These are phyloP conservation scores for Oreochromis spilurus DNA, from an alignment of 2,113 vertebrate species.

Conservation along the genomic window DNA sequence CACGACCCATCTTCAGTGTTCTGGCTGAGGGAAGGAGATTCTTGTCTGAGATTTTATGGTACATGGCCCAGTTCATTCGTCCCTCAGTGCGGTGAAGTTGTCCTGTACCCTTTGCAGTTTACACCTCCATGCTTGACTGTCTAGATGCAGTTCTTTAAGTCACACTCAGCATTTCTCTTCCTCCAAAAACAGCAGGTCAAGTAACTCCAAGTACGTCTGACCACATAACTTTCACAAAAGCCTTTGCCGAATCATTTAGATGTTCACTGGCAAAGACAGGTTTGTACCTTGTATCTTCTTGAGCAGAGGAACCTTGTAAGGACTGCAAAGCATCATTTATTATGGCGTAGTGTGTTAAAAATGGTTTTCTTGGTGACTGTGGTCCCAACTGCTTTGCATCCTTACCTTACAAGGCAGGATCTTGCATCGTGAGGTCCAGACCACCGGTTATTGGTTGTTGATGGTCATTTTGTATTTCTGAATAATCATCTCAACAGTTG, in stretches of 20 bases:
- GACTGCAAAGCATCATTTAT: not conserved
- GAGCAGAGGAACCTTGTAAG: rapidly evolving
- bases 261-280: not conserved
- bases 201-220: not conserved
- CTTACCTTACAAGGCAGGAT: not conserved
- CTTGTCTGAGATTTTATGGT: not conserved
- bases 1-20: no score
- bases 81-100: not conserved
- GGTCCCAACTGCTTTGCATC: not conserved
- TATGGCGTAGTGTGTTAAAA: not conserved
- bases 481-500: not conserved
- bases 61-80: not conserved
- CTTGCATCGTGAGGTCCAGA: not conserved
- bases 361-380: not conserved
- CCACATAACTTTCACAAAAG: not conserved
- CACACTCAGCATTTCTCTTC: not conserved
- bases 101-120: not conserved
- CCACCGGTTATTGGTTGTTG: not conserved
- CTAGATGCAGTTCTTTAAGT: not conserved
- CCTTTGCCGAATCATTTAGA: not conserved
- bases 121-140: not conserved
- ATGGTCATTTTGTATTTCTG: not conserved
- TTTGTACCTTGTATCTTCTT: not conserved
- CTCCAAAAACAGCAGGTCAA: not conserved
- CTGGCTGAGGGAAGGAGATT: not conserved